Conservation (phyloP, 2,888 invertebrate genomes). For the Hedychridium roseum region DNA sequence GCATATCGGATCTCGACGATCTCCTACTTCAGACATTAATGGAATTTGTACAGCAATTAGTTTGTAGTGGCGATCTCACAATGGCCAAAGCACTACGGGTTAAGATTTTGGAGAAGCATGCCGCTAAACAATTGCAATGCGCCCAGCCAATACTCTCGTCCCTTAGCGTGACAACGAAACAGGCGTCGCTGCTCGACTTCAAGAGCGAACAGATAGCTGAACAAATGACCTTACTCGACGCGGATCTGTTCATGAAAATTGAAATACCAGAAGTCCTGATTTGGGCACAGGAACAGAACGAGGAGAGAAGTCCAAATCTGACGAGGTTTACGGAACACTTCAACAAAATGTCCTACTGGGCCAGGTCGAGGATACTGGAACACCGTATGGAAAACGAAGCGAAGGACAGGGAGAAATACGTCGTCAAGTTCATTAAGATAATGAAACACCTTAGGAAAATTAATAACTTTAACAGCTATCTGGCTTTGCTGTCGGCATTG, state of each 20-base stretch:
- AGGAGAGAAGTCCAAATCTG: conserved; percentile 95
- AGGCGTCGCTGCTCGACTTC: conserved; percentile 83
- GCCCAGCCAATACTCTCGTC: conserved; percentile 65
- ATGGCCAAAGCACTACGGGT: conserved; percentile 90
- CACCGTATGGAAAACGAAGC: conserved; percentile 77
- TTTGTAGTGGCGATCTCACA: conserved; percentile 89
- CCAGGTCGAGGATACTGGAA: conserved; percentile 90
- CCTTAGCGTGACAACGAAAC: conserved; percentile 68
- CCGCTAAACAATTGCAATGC: conserved; percentile 66
- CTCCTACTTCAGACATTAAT: conserved; percentile 82
- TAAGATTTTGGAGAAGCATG: conserved; percentile 88
- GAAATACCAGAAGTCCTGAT: conserved; percentile 96
- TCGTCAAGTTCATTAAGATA: conserved; percentile 95
- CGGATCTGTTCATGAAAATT: conserved; percentile 93
- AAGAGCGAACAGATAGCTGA: conserved; percentile 96
- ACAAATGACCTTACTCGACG: conserved; percentile 97
- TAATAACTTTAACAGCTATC: conserved; percentile 98
- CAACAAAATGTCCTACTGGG: conserved; percentile 99
- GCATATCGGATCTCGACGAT: conserved; percentile 85
- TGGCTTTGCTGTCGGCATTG: conserved; percentile 94
- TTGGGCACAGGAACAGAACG: conserved; percentile 98
- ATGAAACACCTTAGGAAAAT: conserved; percentile 97
- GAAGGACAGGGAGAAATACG: conserved; percentile 94
- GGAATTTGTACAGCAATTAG: conserved; percentile 93
- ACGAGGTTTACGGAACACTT: conserved; percentile 98